Conservation (phyloP, 1,140 invertebrate species). For the Proctacanthus coquilletti region DNA sequence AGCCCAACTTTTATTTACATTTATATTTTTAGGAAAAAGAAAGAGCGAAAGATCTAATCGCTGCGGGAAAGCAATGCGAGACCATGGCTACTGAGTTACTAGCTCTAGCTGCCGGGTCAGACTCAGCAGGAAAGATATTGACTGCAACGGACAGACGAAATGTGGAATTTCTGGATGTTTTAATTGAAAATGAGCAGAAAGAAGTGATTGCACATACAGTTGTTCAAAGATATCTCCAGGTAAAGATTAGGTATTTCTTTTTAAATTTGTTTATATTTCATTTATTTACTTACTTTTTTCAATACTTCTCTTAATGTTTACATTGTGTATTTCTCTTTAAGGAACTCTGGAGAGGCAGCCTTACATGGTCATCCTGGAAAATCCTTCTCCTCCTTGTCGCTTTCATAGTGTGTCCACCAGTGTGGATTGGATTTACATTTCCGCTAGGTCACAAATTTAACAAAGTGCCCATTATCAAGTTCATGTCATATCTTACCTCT, state of each 20-base stretch:
- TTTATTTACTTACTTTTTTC: no score
- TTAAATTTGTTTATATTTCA: slow-evolving; percentile 10
- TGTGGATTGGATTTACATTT: slow-evolving; percentile 93
- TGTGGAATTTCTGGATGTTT: slow-evolving; percentile 88
- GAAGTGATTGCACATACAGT: slow-evolving; percentile 86
- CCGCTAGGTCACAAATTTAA: slow-evolving; percentile 91
- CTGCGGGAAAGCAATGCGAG: slow-evolving; percentile 91
- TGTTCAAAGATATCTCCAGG: slow-evolving; percentile 74
- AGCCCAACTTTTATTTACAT: background rate
- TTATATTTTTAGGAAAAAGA: slow-evolving; percentile 69
- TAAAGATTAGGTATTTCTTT: slow-evolving; percentile 21
- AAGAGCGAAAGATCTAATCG: slow-evolving; percentile 86
- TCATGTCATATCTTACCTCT: slow-evolving; percentile 97
- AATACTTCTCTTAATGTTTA: no score
- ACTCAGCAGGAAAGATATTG: slow-evolving; percentile 81
- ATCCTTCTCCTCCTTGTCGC: slow-evolving; percentile 80
- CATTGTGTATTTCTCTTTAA: slow-evolving; percentile 29
- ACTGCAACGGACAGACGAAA: slow-evolving; percentile 83
- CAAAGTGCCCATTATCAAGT: slow-evolving; percentile 96
- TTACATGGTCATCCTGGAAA: slow-evolving; percentile 92
- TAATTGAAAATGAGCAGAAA: slow-evolving; percentile 98
- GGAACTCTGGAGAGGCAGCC: slow-evolving; percentile 90
- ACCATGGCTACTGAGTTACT: slow-evolving; percentile 92
- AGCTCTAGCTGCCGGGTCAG: slow-evolving; percentile 81
- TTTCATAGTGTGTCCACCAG: slow-evolving; percentile 84